Evolutionary conservation across 2,113 vertebrate genomes (phyloP).

Genomic region (Lutjanus erythropterus): DNA sequence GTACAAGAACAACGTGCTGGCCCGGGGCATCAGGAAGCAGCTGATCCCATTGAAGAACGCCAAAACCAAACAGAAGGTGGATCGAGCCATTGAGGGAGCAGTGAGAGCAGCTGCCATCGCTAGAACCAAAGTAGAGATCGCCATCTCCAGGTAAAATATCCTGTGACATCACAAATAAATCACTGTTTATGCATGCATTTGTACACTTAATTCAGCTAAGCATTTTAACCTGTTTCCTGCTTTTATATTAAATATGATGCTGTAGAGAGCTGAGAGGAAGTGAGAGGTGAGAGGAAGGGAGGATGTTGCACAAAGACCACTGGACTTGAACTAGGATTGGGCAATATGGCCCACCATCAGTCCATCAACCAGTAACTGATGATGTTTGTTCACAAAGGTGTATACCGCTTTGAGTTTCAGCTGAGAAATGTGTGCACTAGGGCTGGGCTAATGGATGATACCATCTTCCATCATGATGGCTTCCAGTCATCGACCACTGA

Average conservation of each 20-base stretch:
- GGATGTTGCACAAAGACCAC: not conserved
- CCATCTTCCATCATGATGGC: too few relatives aligned
- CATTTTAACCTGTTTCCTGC: not conserved
- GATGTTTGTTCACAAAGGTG: too few relatives aligned
- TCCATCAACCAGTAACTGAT: too few relatives aligned
- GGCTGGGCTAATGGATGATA: too few relatives aligned
- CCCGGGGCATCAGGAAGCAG: constrained; percentile 93
- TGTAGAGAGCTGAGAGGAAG: not conserved
- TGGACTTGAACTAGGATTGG: not conserved
- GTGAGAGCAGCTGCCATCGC: constrained; percentile 93
- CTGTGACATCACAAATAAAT: not conserved
- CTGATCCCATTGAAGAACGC: constrained; percentile 94
- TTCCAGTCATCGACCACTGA: too few relatives aligned
- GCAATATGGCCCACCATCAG: too few relatives aligned
- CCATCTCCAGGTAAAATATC: constrained; percentile 91
- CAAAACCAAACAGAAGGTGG: constrained; percentile 97
- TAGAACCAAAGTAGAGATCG: constrained; percentile 97
- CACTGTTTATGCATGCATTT: not conserved
- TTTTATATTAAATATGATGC: not conserved
- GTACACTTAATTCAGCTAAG: not conserved
- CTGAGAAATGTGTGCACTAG: too few relatives aligned
- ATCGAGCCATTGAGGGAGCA: constrained; percentile 93
- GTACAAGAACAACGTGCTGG: constrained; percentile 96
- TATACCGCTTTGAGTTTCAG: too few relatives aligned
- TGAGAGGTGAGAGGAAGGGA: not conserved